These are phyloP conservation scores for Miichthys miiuy DNA, from an alignment of 2,797 vertebrate species.

Conservation along the genomic window DNA sequence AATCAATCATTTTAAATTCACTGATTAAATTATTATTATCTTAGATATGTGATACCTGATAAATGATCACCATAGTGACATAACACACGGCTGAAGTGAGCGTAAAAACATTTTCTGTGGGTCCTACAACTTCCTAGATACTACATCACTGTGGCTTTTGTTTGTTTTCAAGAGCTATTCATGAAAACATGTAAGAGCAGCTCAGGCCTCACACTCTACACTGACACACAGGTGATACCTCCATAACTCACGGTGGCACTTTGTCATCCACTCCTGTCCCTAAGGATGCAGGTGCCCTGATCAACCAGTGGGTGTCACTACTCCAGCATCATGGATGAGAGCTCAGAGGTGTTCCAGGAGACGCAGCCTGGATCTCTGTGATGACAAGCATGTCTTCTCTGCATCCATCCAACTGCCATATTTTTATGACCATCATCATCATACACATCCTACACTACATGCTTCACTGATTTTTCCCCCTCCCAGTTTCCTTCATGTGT, in stretches of 20 bases:
- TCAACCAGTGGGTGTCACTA: constrained; percentile 19
- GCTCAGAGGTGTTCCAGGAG: not conserved
- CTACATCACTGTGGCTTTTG: too few relatives aligned
- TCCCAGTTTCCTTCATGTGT: not conserved
- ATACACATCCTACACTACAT: not conserved
- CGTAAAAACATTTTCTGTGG: too few relatives aligned
- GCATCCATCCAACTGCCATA: not conserved
- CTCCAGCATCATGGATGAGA: not conserved
- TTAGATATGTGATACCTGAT: too few relatives aligned
- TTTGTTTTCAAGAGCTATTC: too few relatives aligned
- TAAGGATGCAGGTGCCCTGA: not conserved
- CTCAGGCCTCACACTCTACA: too few relatives aligned
- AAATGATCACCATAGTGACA: not conserved
- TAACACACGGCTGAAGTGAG: not conserved
- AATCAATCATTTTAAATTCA: too few relatives aligned
- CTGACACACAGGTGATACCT: not conserved
- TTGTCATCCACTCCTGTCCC: not conserved
- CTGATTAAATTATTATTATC: too few relatives aligned
- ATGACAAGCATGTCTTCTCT: not conserved
- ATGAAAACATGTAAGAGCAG: too few relatives aligned
- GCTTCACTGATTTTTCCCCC: too few relatives aligned
- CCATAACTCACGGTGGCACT: not conserved
- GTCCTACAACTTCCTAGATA: too few relatives aligned
- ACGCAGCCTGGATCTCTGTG: not conserved
- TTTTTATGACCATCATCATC: not conserved